phyloP scores from a whole-genome alignment of 2,888 invertebrate species.

The Leptopterna dolabrata region DNA sequence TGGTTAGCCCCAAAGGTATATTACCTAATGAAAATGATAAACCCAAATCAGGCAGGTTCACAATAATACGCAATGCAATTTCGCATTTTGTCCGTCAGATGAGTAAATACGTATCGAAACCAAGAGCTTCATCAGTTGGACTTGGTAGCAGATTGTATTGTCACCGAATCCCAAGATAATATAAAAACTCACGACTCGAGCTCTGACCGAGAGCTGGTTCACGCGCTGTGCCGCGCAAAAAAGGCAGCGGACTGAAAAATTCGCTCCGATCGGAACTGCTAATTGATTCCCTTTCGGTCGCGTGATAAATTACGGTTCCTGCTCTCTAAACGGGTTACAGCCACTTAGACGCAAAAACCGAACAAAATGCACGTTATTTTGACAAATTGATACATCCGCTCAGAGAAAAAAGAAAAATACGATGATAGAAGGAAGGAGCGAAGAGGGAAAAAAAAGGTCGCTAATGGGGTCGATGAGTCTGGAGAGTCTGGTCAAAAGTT shows the following conservation, averaged over 20 bases:
- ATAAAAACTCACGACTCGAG: not conserved
- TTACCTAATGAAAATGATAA: no score
- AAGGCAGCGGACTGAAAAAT: not conserved
- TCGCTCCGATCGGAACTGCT: not conserved
- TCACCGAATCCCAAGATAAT: no score
- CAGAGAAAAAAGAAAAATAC: not conserved
- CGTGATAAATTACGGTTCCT: not conserved
- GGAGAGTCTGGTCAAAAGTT: not conserved
- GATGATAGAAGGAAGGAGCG: not conserved
- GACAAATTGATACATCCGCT: slow-evolving; percentile 7
- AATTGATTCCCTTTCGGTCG: not conserved
- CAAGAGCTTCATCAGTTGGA: no score
- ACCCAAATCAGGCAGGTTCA: no score
- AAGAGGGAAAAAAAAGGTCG: not conserved
- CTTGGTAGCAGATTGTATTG: no score
- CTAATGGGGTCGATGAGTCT: not conserved
- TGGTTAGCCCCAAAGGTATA: no score
- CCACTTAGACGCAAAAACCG: not conserved
- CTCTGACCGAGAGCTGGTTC: not conserved
- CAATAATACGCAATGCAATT: no score
- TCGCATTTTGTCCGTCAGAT: no score
- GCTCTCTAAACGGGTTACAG: not conserved
- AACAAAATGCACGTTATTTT: not conserved
- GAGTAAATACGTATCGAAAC: no score
- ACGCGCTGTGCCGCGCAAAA: not conserved